Evolutionary conservation across 2,113 vertebrate species (phyloP), one percentile per base, ranked within the genome.

Genomic region (Agelaius tricolor): DNA sequence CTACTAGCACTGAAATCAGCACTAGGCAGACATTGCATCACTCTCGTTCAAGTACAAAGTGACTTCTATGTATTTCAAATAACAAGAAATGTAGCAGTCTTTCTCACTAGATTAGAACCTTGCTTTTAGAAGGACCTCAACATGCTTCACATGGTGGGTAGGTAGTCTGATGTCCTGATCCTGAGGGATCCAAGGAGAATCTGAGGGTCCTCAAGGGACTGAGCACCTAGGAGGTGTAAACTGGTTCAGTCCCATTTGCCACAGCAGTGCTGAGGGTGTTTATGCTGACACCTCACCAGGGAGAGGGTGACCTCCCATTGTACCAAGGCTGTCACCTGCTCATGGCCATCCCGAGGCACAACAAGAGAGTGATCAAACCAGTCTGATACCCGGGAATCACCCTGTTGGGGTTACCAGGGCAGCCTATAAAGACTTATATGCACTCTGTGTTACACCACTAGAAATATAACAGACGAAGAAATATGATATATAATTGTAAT

Each of bases 281-380:
- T 54, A 6, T 2, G 1, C 22, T 44, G 54, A 33, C 24, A 54
- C 14, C 47, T 12, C n/a, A n/a, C 9, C 20, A 17, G 23, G 24
- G 39, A 58, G 23, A 52, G 28, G 3, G 4, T 31, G 20, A 22
- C 69, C 16, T 89, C 46, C 30, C 11, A 2, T 30, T 52, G 13
- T 21, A 46, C 33, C 62, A 30, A 59, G 15, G 31, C 13, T 52
- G 68, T 37, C 28, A 52, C 27, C 33, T 59, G 44, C 52, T 39
- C 52, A 6, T 19, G 26, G 59, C 4, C 10, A 37, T 43, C 14
- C 44, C 0, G 0, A 74, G 76, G 18, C 23, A 74, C 31, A 52
- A 9, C 37, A 52, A 74, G 23, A 20, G 15, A 59, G 24, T 0
- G 0, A 7, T 44, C 18, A 89, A 59, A 51, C 27, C 46, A 67